phyloP scores from a whole-genome alignment of 2,888 invertebrate species.

The Blastobasis adustella region DNA sequence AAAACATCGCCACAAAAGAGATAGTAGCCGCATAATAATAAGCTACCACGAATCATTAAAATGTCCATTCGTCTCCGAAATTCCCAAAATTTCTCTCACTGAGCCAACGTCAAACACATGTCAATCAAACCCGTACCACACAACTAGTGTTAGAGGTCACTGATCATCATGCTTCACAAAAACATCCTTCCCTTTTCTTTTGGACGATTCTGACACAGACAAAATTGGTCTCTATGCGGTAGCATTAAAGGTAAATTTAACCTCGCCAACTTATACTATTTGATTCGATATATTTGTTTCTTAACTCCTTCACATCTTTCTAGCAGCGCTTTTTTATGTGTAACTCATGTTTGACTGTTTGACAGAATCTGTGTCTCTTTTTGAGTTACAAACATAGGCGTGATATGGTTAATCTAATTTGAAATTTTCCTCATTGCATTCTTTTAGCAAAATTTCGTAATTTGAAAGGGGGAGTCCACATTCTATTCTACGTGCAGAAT shows the following conservation, averaged over 20 bases:
- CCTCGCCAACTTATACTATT: slow-evolving; percentile 15
- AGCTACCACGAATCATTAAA: slow-evolving; percentile 10
- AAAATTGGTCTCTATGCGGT: slow-evolving; percentile 23
- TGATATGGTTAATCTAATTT: too few relatives aligned
- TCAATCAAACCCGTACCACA: slow-evolving; percentile 60
- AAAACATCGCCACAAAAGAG: too few relatives aligned
- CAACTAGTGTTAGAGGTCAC: slow-evolving; percentile 62
- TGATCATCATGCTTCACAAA: slow-evolving; percentile 50
- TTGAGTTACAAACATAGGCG: too few relatives aligned
- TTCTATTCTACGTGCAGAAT: too few relatives aligned
- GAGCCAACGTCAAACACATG: slow-evolving; percentile 57
- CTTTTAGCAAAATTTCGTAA: too few relatives aligned
- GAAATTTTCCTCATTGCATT: too few relatives aligned
- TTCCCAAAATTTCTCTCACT: slow-evolving; percentile 55
- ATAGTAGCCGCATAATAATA: neutral
- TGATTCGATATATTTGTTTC: slow-evolving; percentile 21
- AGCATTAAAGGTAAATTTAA: slow-evolving; percentile 20
- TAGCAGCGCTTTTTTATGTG: slow-evolving; percentile 39
- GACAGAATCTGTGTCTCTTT: too few relatives aligned
- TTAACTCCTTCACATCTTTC: slow-evolving; percentile 37
- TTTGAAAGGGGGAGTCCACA: too few relatives aligned
- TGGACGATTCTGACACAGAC: slow-evolving; percentile 15
- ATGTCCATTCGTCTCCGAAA: slow-evolving; percentile 33
- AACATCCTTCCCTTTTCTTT: slow-evolving; percentile 16
- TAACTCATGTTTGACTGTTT: too few relatives aligned